These are phyloP conservation scores for Chrysina gloriosa DNA, from an alignment of 2,888 invertebrate genomes.

Conservation along the genomic window DNA sequence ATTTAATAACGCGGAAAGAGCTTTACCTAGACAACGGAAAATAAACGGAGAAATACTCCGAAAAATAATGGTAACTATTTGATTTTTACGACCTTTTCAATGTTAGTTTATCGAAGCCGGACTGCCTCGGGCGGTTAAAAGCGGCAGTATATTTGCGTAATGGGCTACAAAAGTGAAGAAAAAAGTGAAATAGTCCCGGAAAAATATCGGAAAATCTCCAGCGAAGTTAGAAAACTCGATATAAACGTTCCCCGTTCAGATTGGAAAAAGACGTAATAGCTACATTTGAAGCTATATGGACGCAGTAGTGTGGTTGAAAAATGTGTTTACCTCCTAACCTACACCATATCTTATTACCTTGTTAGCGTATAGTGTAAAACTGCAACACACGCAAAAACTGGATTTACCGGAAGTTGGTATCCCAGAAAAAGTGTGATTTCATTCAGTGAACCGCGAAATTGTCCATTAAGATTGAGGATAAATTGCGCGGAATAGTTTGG, in stretches of 20 bases:
- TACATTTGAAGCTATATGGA: no score
- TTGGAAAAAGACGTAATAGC: not conserved
- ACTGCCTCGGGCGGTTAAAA: slow-evolving; percentile 10
- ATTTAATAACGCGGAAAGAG: not conserved
- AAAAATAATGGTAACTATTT: not conserved
- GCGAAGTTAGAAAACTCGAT: not conserved
- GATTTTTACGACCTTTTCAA: slow-evolving; percentile 14
- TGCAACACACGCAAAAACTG: no score
- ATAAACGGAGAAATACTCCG: not conserved
- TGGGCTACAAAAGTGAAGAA: not conserved
- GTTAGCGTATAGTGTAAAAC: no score
- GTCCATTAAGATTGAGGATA: no score
- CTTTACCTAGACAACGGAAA: not conserved
- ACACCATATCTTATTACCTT: no score
- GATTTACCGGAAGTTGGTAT: no score
- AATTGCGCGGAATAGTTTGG: no score
- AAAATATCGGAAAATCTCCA: slow-evolving; percentile 3
- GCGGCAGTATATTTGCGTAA: slow-evolving; percentile 4
- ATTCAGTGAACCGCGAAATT: no score
- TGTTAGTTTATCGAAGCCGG: not conserved
- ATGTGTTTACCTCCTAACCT: no score
- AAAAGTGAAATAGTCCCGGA: not conserved
- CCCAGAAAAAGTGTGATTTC: no score
- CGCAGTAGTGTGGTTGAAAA: no score
- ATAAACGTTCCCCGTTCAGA: not conserved